These are phyloP conservation scores for Oceanites oceanicus DNA, from an alignment of 2,113 vertebrate genomes.

Conservation along the genomic window DNA sequence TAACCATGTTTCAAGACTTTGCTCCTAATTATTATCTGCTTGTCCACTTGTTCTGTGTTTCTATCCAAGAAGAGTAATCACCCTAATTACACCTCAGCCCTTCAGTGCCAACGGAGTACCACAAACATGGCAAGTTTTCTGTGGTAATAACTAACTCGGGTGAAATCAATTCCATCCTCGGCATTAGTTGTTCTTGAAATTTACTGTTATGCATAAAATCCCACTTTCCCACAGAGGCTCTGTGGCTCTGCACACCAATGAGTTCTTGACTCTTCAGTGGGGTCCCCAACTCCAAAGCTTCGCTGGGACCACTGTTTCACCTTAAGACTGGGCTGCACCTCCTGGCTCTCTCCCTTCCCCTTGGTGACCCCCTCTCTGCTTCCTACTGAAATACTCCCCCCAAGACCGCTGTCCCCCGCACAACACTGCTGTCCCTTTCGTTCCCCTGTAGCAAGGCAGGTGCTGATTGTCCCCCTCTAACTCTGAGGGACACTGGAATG, in stretches of 20 bases:
- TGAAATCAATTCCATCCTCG: background rate
- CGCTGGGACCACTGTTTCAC: background rate
- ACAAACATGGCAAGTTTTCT: background rate
- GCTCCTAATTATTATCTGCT: background rate
- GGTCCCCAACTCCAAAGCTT: background rate
- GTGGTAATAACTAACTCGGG: background rate
- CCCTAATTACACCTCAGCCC: background rate
- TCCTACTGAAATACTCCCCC: background rate
- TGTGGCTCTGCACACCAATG: fast-evolving
- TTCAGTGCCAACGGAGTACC: background rate
- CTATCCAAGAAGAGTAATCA: background rate
- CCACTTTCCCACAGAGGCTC: background rate
- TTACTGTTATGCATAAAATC: background rate
- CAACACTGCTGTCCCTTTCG: background rate
- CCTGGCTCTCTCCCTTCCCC: background rate
- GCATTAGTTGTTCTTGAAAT: background rate
- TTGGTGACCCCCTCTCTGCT: background rate
- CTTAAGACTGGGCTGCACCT: background rate
- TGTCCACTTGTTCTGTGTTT: background rate
- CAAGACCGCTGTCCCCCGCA: background rate
- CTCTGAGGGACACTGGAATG: background rate
- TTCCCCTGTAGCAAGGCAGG: background rate
- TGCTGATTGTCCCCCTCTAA: background rate
- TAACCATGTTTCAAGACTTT: background rate
- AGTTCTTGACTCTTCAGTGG: background rate